These are phyloP conservation scores for Folsomia manolachei DNA, from an alignment of 2,888 invertebrate species.

Conservation along the genomic window DNA sequence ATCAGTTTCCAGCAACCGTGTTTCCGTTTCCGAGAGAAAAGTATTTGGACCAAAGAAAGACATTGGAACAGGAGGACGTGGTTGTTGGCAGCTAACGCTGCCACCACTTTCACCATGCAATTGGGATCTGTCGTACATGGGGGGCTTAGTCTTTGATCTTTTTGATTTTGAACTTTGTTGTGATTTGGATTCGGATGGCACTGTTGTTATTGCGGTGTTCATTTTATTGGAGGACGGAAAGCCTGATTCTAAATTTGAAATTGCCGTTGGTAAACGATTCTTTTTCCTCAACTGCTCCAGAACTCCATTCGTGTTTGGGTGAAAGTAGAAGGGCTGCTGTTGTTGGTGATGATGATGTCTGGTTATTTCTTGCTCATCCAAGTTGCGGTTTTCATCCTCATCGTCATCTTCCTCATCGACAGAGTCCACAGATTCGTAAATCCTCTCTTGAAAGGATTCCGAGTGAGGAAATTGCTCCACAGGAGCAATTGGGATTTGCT, in stretches of 20 bases:
- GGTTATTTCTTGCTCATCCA: constrained; percentile 10
- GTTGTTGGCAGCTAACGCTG: neutral
- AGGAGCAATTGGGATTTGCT: neutral
- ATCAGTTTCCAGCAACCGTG: constrained; percentile 38
- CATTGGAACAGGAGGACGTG: constrained; percentile 38
- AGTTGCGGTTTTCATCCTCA: constrained; percentile 24
- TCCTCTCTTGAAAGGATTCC: constrained; percentile 38
- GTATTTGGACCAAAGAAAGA: constrained; percentile 44
- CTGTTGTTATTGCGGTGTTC: neutral
- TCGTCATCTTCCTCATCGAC: constrained; percentile 42
- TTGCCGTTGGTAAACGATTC: constrained; percentile 13
- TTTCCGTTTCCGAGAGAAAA: constrained; percentile 49
- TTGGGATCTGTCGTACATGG: neutral
- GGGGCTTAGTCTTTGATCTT: constrained; percentile 45
- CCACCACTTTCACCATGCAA: neutral
- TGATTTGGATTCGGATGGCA: neutral
- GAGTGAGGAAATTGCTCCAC: neutral
- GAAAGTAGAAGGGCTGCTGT: neutral
- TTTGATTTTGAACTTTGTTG: constrained; percentile 33
- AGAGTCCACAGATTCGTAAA: constrained; percentile 48
- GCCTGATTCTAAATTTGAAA: constrained; percentile 10
- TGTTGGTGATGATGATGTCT: neutral
- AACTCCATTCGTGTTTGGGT: too few species aligned
- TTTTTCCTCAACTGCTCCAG: neutral
- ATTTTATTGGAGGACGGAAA: constrained; percentile 1